A percentile compares a stretch with the other conserved stretches of the same genome.
Conservation (phyloP, 2,888 invertebrate genomes). For the Eucriotettix oculatus region DNA sequence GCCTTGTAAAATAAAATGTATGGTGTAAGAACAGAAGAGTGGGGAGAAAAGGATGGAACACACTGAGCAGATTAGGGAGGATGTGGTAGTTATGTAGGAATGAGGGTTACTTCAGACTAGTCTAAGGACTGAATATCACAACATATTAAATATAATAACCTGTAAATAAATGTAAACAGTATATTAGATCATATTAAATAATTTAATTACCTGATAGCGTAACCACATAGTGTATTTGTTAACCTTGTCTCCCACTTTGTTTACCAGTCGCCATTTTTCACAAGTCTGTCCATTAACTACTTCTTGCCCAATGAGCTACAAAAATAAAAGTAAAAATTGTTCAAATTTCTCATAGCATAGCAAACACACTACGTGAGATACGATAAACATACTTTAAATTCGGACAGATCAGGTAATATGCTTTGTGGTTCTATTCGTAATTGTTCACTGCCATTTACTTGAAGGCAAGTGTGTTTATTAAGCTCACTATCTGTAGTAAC, state of each 20-base stretch:
- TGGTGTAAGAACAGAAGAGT: no score
- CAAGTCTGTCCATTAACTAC: slow-evolving; percentile 51
- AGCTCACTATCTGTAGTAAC: slow-evolving; percentile 56
- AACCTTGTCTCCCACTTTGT: slow-evolving; percentile 55
- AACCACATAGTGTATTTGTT: slow-evolving; percentile 86
- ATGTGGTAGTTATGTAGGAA: no score
- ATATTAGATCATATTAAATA: not conserved
- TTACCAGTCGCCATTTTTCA: slow-evolving; percentile 60
- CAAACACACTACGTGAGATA: not conserved
- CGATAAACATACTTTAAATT: slow-evolving; percentile 39
- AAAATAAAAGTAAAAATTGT: slow-evolving; percentile 3
- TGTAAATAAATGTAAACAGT: no score
- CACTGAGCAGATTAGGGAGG: no score
- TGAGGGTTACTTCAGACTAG: no score
- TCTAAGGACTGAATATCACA: no score
- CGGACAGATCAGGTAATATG: slow-evolving; percentile 63
- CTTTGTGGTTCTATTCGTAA: slow-evolving; percentile 48
- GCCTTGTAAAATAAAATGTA: no score
- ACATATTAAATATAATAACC: no score
- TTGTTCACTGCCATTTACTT: slow-evolving; percentile 58
- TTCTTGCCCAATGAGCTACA: slow-evolving; percentile 37
- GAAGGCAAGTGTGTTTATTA: slow-evolving; percentile 65
- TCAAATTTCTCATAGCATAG: slow-evolving; percentile 1
- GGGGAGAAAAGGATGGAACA: no score
- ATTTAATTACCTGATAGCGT: slow-evolving; percentile 38